Evolutionary conservation across 2,113 vertebrate genomes (phyloP), one percentile per base, ranked within the genome.

Genomic region (Mormyrus iriodes): DNA sequence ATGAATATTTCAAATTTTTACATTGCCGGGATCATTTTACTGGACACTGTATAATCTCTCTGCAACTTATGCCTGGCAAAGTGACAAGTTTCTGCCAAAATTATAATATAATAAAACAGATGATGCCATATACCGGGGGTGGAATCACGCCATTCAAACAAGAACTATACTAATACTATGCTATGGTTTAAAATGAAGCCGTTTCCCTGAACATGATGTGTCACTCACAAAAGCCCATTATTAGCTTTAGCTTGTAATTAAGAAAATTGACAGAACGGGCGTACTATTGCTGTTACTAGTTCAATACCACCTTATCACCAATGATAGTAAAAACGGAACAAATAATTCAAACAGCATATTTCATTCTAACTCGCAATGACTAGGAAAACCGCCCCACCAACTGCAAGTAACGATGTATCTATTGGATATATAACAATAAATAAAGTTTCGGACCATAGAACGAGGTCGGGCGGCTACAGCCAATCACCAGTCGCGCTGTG

Each of bases 401-500:
- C 7, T 85, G 24, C 27, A 2, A 21, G 51, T n/a, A 44, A 24
- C 53, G 10, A 87, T 13, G 39, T 65, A 58, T 42, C 86, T 21
- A 58, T 46, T 87, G 35, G 52, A 19, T 44, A 19, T 19, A 15
- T 13, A 35, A 87, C 53, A 87, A 58, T 61, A 87, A 87, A 87
- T 87, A 87, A 87, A 87, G 86, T 87, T 87, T 87, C 39, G 53
- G 86, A 87, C 39, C 27, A 42, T 35, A 39, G 39, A 58, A 52
- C 39, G 35, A 61, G 86, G 39, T 35, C 13, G 52, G 51, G 85
- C 21, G 85, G 35, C 8, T 31, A 3, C 35, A 69, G 24, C 39
- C 86, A 88, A 89, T 91, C 82, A 90, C 88, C 93, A 19, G 91
- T 92, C 90, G 91, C 73, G 2, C 1, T 0, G 0, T 1, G 90